Conservation (phyloP, 2,797 vertebrate species). For the Acanthornis magna region DNA sequence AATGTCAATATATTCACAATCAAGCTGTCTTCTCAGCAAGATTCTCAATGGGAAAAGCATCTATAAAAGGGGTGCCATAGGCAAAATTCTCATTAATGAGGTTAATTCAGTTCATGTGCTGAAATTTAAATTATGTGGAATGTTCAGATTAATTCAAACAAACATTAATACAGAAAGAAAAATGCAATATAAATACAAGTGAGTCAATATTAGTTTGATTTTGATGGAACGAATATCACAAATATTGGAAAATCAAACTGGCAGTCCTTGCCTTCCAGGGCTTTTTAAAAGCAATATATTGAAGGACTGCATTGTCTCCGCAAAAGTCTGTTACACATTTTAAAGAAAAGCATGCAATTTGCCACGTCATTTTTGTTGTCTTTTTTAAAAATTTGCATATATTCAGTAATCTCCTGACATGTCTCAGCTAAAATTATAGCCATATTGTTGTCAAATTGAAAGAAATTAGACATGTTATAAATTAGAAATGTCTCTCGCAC, state of each 20-base stretch:
- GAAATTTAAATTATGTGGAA: constrained; percentile 8
- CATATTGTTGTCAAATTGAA: constrained; percentile 32
- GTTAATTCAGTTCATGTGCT: constrained; percentile 40
- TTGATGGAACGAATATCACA: not conserved
- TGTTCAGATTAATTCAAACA: constrained; percentile 21
- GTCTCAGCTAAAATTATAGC: constrained; percentile 27
- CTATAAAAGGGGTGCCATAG: constrained; percentile 9
- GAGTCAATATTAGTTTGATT: constrained; percentile 31
- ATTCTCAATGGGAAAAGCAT: not conserved
- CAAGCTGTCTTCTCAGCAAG: constrained; percentile 45
- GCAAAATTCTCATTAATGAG: constrained; percentile 37
- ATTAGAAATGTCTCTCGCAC: not conserved
- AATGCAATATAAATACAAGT: not conserved
- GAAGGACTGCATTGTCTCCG: not conserved
- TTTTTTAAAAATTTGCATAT: not conserved
- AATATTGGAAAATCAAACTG: not conserved
- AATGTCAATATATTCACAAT: constrained; percentile 16
- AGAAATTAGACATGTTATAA: constrained; percentile 34
- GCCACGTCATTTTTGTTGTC: not conserved
- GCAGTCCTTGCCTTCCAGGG: not conserved
- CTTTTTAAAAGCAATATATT: not conserved
- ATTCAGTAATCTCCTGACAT: constrained; percentile 5
- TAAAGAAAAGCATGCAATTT: not conserved
- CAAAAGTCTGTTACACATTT: not conserved
- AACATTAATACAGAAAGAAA: not conserved